Evolutionary conservation across 2,113 vertebrate species (phyloP).

Genomic region (Mystacornis crossleyi): DNA sequence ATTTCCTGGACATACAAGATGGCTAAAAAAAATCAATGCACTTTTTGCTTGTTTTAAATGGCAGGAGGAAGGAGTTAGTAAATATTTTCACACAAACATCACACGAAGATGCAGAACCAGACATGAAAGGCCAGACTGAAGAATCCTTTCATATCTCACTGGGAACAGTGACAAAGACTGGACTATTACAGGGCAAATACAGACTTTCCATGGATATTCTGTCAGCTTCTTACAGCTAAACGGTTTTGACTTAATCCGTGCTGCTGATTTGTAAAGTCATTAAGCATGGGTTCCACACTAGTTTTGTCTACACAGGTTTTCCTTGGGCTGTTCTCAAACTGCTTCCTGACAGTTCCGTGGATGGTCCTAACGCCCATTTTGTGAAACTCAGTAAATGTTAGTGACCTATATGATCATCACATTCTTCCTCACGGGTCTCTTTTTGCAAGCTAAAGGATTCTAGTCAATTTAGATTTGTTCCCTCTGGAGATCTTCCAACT

Average conservation of each 20-base stretch:
- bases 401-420: background rate
- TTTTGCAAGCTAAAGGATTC: background rate
- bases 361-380: background rate
- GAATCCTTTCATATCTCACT: background rate
- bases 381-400: background rate
- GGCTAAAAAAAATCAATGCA: background rate
- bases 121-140: background rate
- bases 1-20: background rate
- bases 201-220: background rate
- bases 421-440: background rate
- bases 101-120: background rate
- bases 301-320: background rate
- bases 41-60: background rate
- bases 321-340: background rate
- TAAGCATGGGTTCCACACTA: background rate
- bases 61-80: background rate
- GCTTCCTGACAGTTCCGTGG: background rate
- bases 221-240: background rate
- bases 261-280: background rate
- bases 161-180: background rate
- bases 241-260: background rate
- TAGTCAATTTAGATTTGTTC: background rate
- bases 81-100: background rate
- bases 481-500: background rate
- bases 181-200: background rate